These are phyloP conservation scores for Gulo gulo DNA, from an alignment of 2,113 vertebrate genomes.

Conservation along the genomic window DNA sequence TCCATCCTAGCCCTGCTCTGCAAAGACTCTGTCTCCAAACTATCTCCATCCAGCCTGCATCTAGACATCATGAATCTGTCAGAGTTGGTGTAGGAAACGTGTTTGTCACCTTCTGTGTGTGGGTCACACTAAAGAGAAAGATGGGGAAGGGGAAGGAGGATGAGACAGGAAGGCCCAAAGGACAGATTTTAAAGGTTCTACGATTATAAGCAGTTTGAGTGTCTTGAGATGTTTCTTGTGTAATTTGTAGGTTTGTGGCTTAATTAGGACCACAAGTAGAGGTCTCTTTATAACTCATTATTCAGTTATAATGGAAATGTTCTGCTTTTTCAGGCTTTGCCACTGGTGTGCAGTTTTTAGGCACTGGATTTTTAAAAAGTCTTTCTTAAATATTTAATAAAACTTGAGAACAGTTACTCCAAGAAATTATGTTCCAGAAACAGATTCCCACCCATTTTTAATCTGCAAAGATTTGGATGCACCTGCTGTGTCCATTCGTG, in stretches of 20 bases:
- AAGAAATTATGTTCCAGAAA: slow-evolving; percentile 12
- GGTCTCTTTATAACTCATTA: background rate
- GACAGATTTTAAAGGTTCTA: background rate
- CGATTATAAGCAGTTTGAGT: background rate
- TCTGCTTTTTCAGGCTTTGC: slow-evolving; percentile 35
- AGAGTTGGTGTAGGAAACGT: background rate
- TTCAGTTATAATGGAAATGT: slow-evolving; percentile 8
- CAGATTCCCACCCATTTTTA: background rate
- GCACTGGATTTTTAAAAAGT: background rate
- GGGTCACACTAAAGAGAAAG: background rate
- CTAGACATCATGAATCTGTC: background rate
- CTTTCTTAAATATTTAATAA: slow-evolving; percentile 45
- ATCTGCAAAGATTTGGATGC: slow-evolving; percentile 21
- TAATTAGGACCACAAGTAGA: slow-evolving; percentile 42
- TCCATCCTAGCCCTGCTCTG: background rate
- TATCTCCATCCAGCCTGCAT: background rate
- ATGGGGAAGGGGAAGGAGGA: background rate
- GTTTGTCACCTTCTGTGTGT: background rate
- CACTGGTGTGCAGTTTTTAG: background rate
- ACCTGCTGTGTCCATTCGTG: slow-evolving; percentile 14
- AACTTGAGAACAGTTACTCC: slow-evolving; percentile 34
- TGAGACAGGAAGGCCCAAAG: background rate
- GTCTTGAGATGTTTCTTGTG: background rate
- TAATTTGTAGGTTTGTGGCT: background rate
- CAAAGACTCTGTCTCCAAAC: background rate